A percentile compares a stretch with the other conserved stretches of the same genome.
phyloP scores from a whole-genome alignment of 2,888 invertebrate genomes.

The Piscicola geometra region DNA sequence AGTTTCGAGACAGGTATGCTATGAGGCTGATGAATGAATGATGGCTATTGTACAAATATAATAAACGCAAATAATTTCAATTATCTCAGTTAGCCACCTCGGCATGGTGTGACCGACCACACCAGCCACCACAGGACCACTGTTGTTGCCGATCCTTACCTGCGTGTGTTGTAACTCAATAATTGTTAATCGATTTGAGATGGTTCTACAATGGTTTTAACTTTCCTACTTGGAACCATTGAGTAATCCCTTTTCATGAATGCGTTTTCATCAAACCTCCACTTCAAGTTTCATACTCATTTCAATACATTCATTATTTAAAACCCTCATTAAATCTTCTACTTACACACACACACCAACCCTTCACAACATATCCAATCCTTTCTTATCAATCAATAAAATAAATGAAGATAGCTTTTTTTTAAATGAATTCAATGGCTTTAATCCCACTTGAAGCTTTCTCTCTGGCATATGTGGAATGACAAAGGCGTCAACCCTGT shows the following conservation, averaged over 20 bases:
- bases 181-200: too few relatives aligned
- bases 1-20: not conserved
- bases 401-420: not conserved
- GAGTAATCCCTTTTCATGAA: too few relatives aligned
- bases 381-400: not conserved
- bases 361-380: not conserved
- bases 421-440: not conserved
- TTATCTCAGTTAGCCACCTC: too few relatives aligned
- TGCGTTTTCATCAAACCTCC: too few relatives aligned
- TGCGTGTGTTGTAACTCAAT: too few relatives aligned
- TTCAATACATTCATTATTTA: too few relatives aligned
- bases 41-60: not conserved
- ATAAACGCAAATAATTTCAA: too few relatives aligned
- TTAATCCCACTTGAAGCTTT: slow-evolving; percentile 46
- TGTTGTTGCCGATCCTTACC: slow-evolving; percentile 50
- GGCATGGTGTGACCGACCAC: slow-evolving; percentile 36
- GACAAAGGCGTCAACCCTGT: slow-evolving; percentile 43
- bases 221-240: too few relatives aligned
- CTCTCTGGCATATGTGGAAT: slow-evolving; percentile 49
- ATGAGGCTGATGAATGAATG: not conserved
- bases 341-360: not conserved
- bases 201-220: too few relatives aligned
- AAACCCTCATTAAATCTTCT: too few relatives aligned
- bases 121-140: slow-evolving; percentile 52
- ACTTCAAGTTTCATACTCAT: too few relatives aligned